Base-by-base conservation (phyloP, 2,113 vertebrate species). In the Hypocryptadius cinnamomeus region DNA sequence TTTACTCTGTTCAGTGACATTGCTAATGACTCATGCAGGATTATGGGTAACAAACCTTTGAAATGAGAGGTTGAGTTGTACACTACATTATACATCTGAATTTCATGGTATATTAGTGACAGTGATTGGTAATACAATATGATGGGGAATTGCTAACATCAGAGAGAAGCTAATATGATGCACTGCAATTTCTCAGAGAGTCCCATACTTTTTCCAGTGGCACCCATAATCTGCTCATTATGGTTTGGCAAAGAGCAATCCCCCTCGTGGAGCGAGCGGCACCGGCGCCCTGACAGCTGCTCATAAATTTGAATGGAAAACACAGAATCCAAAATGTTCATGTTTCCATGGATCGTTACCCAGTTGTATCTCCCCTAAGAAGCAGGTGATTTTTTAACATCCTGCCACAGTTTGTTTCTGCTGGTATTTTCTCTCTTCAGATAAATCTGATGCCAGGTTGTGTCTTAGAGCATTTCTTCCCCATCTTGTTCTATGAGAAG, bases 81-180 rank as follows among this genome's bases (percentile, higher is more conserved):
- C 87, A 81, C 93, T 92, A 53, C 74, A 77, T 96, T 94, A 94
- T 92, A 91, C 72, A 93, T 93, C 80, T 95, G 92, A 90, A 95
- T 94, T 95, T 97, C 93, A 96, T 86, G 91, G 87, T 94, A 64
- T 96, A 92, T 96, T 97, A 96, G 90, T 87, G 87, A 94, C 93
- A 95, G 78, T 82, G 91, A 94, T 91, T 45, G 89, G 80, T 87
- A 95, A 96, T 83, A 92, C 76, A 94, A 87, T 94, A 81, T 66
- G 86, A 96, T 78, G 95, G 89, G 90, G 94, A 95, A 93, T 85
- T 40, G 94, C 94, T 72, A 78, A 66, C 88, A 74, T 87, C 76
- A n/a, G 71, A 86, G 72, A 76, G 88, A 84, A 95, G 79, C 85
- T 93, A 93, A 79, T 87, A 92, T 7, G 71, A 90, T 25, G 73